A percentile compares a stretch with the other conserved stretches of the same genome.
Conservation (phyloP, 2,888 invertebrate genomes). For the Melieria omissa region DNA sequence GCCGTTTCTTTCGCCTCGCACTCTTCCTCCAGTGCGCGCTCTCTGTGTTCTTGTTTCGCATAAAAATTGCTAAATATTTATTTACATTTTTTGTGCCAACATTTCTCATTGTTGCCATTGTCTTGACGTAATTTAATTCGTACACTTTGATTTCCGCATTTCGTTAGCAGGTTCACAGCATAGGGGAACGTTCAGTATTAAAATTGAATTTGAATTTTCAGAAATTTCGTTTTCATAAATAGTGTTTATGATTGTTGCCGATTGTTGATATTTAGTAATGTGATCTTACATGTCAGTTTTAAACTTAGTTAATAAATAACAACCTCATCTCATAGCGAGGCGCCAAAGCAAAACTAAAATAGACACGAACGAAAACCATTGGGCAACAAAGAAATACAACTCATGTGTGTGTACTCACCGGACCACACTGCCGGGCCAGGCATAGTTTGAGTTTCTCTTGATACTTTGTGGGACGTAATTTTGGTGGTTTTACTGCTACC, state of each 20-base stretch:
- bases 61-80: constrained; percentile 3
- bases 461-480: constrained; percentile 54
- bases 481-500: constrained; percentile 44
- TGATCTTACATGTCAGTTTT: too few relatives aligned
- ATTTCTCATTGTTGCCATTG: not conserved
- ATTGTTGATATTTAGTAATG: too few relatives aligned
- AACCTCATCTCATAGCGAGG: too few relatives aligned
- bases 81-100: not conserved
- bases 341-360: too few relatives aligned
- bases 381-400: too few relatives aligned
- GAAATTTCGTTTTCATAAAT: too few relatives aligned
- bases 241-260: too few relatives aligned
- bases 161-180: not conserved
- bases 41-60: not conserved
- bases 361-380: too few relatives aligned
- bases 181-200: too few relatives aligned
- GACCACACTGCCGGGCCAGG: constrained; percentile 68
- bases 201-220: too few relatives aligned
- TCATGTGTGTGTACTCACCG: constrained; percentile 57
- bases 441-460: constrained; percentile 63
- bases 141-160: constrained; percentile 2
- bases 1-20: not conserved
- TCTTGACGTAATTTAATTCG: constrained; percentile 5
- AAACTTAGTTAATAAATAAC: too few relatives aligned
- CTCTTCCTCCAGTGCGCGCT: not conserved